Evolutionary conservation across 1,140 invertebrate genomes (phyloP).

Genomic region (Neodiprion pinetum): DNA sequence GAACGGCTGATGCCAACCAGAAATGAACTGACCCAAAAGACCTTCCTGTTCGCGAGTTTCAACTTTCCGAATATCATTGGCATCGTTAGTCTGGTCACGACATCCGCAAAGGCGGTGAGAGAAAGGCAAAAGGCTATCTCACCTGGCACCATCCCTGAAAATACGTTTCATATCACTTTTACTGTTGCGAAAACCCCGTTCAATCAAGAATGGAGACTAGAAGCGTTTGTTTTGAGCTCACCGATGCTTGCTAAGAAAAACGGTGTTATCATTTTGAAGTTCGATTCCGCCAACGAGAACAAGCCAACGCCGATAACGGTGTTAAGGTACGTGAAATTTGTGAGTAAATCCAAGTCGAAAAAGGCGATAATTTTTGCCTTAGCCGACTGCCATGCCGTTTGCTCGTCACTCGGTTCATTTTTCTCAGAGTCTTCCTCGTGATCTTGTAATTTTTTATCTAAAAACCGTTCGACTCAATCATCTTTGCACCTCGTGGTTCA

Average conservation of each 20-base stretch:
- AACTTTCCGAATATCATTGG: conserved; percentile 75
- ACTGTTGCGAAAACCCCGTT: conserved; percentile 4
- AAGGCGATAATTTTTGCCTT: conserved; percentile 58
- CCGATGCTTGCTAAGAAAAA: conserved; percentile 74
- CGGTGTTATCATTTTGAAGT: conserved; percentile 78
- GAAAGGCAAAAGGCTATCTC: conserved; percentile 75
- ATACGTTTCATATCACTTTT: conserved; percentile 1
- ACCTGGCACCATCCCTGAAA: conserved; percentile 57
- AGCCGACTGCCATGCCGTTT: conserved; percentile 16
- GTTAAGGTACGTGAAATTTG: conserved; percentile 73
- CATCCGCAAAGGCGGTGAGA: conserved; percentile 75
- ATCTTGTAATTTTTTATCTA: no score
- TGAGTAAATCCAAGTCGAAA: conserved; percentile 71
- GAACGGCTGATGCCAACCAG: conserved; percentile 74
- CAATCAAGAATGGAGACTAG: conserved; percentile 17
- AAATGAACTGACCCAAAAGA: conserved; percentile 73
- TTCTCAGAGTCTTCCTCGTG: background rate
- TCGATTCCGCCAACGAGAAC: conserved; percentile 76
- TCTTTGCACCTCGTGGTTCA: no score
- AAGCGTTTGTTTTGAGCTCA: conserved; percentile 44
- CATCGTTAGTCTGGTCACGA: conserved; percentile 71
- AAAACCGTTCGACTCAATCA: no score
- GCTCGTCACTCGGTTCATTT: background rate
- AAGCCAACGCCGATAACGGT: conserved; percentile 73
- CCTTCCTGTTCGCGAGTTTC: conserved; percentile 70